Percentiles rank a stretch among this genome's conserved stretches.
phyloP scores from a whole-genome alignment of 2,888 invertebrate genomes.

The Deilephila porcellus region DNA sequence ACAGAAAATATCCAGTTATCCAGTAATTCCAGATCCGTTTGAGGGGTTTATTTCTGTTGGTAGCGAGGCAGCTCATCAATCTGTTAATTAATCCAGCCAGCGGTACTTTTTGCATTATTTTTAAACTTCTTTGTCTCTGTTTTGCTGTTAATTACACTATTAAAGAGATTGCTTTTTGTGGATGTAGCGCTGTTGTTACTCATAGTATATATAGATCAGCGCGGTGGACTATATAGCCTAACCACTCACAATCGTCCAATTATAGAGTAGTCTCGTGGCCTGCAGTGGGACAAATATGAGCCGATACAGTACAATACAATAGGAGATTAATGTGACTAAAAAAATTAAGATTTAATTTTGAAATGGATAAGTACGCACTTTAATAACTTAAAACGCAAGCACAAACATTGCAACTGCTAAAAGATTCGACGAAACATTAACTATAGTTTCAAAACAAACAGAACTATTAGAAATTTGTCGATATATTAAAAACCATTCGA shows the following conservation, averaged over 20 bases:
- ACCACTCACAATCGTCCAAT: too few relatives aligned
- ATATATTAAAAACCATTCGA: neutral
- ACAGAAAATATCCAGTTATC: neutral
- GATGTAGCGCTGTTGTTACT: neutral
- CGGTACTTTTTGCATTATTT: constrained; percentile 1
- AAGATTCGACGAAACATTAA: too few relatives aligned
- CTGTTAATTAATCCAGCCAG: constrained; percentile 15
- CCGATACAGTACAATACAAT: too few relatives aligned
- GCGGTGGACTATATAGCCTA: too few relatives aligned
- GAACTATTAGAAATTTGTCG: neutral
- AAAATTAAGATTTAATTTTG: neutral
- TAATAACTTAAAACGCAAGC: neutral
- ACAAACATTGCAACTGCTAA: too few relatives aligned
- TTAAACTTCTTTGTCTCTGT: constrained; percentile 15
- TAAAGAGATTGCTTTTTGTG: constrained; percentile 4
- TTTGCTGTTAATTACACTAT: constrained; percentile 13
- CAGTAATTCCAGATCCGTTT: neutral
- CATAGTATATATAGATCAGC: neutral
- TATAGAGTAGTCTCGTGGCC: too few relatives aligned
- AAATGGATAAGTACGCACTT: neutral
- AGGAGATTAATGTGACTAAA: too few relatives aligned
- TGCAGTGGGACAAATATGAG: too few relatives aligned
- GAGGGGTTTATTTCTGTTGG: neutral
- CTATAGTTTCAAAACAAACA: neutral
- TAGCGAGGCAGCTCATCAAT: constrained; percentile 22